A percentile compares a stretch with the other conserved stretches of the same genome.
Evolutionary conservation across 2,113 vertebrate species (phyloP).

Genomic region (Vidua chalybeata): DNA sequence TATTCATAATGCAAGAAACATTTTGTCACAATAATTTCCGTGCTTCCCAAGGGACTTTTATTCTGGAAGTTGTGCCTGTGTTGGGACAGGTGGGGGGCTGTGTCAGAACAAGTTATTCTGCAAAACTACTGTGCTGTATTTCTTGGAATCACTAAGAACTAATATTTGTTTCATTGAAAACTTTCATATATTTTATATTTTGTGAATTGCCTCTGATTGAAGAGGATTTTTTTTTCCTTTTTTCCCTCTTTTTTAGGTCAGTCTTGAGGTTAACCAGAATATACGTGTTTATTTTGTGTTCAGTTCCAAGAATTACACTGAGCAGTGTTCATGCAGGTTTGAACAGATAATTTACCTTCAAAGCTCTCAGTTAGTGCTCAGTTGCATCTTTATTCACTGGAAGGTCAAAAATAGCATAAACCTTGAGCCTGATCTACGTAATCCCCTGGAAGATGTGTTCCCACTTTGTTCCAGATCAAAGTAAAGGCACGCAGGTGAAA

Average conservation of each 20-base stretch:
- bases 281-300: background rate
- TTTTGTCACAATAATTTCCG: background rate
- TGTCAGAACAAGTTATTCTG: background rate
- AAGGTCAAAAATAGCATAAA: background rate
- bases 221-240: fast-evolving
- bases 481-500: background rate
- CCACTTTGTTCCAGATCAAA: background rate
- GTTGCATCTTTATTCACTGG: background rate
- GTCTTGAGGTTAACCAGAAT: background rate
- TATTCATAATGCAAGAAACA: background rate
- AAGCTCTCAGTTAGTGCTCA: background rate
- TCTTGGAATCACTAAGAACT: background rate
- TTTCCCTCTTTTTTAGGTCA: fast-evolving
- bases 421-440: background rate
- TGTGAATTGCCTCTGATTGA: background rate
- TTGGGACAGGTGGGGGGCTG: background rate
- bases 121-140: background rate
- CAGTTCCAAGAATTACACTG: background rate
- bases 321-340: background rate
- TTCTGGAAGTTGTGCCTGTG: background rate
- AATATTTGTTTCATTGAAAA: background rate
- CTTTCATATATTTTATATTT: background rate
- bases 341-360: background rate
- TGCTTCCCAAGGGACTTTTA: background rate
- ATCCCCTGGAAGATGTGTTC: conserved; percentile 2